phyloP scores from a whole-genome alignment of 2,113 vertebrate species.

The Mastomys natalensis region DNA sequence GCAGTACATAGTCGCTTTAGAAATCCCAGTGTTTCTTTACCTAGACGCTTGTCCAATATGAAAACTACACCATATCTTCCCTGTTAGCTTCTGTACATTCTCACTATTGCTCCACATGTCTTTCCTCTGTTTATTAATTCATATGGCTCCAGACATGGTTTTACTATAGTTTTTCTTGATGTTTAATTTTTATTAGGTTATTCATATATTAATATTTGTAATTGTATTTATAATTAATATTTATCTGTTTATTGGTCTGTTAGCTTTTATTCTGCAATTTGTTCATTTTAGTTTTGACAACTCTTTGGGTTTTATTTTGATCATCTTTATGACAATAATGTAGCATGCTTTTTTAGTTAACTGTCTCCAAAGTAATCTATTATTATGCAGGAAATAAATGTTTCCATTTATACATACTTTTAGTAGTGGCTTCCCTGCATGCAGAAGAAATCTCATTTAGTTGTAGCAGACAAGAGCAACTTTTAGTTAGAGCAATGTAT shows the following conservation, averaged over 20 bases:
- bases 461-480: not conserved
- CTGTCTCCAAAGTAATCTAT: not conserved
- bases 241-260: too few species aligned
- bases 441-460: not conserved
- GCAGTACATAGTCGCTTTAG: not conserved
- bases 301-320: not conserved
- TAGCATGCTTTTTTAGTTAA: not conserved
- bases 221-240: not conserved
- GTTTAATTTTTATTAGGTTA: not conserved
- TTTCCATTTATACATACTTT: not conserved
- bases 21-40: not conserved
- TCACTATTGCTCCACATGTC: too few species aligned
- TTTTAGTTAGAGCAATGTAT: not conserved
- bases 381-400: not conserved
- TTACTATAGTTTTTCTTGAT: not conserved
- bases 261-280: not conserved
- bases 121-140: not conserved
- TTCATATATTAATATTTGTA: not conserved
- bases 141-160: not conserved
- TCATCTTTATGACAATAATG: not conserved
- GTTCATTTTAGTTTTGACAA: not conserved
- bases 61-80: too few species aligned
- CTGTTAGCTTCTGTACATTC: not conserved
- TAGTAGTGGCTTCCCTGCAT: not conserved
- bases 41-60: not conserved